Conservation (phyloP, 2,888 invertebrate species). For the Thelaira solivaga region DNA sequence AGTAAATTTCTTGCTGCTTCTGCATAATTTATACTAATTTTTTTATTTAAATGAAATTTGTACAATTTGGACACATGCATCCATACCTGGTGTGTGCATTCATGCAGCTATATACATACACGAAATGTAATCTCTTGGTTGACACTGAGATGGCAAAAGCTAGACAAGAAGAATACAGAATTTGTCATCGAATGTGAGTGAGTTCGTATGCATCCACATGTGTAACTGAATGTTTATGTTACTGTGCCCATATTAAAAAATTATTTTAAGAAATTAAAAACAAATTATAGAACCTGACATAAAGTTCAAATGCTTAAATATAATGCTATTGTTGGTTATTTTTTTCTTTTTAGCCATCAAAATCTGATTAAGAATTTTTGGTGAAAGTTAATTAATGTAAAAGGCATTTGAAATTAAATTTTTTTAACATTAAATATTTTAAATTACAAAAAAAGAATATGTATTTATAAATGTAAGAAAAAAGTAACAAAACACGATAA, state of each 20-base stretch:
- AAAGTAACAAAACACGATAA: too few species aligned
- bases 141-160: conserved; percentile 62
- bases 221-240: not conserved
- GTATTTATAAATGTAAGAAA: too few species aligned
- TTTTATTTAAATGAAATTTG: too few species aligned
- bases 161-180: conserved; percentile 58
- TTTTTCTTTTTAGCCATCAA: conserved; percentile 4
- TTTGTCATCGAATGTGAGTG: conserved; percentile 28
- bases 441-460: too few species aligned
- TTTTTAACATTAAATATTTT: not conserved
- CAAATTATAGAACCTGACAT: conserved; percentile 57
- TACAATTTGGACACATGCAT: too few species aligned
- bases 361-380: conserved; percentile 24
- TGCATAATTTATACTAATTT: too few species aligned
- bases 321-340: too few species aligned
- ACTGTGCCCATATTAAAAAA: conserved; percentile 33
- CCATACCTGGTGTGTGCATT: conserved; percentile 35
- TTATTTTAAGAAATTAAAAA: conserved; percentile 58
- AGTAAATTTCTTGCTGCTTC: too few species aligned
- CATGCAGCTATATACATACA: conserved; percentile 51
- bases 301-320: conserved; percentile 53
- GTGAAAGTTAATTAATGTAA: conserved; percentile 12
- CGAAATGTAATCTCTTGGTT: conserved; percentile 61
- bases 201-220: not conserved
- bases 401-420: not conserved